Base-by-base conservation (phyloP, 2,797 vertebrate species). In the Paedocypris micromegethes region DNA sequence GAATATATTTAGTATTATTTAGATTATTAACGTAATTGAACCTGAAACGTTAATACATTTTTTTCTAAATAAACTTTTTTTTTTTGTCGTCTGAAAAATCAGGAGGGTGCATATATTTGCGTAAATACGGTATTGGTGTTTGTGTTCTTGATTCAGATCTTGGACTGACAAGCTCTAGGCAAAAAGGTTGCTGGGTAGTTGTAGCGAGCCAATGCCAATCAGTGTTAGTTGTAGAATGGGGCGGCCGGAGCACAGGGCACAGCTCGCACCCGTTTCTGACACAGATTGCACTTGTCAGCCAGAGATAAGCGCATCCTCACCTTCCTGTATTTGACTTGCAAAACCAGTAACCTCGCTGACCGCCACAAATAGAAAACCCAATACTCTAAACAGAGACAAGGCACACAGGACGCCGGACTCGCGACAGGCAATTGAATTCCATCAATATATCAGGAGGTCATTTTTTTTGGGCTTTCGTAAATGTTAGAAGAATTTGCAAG, bases 251-350 rank as follows among this genome's bases (percentile, higher is more conserved):
- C 67, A 76, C 68, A 71, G 71, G 59, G 78, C 66, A 64, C 64
- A 74, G 54, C 68, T 66, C 74, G 59, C 61, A 70, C 72, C 74
- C 62, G 37, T 74, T 71, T 72, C 71, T 75, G 74, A 75, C 74
- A 77, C 63, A 80, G 57, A 74, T 72, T 65, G 55, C 69, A 72
- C 61, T 63, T 52, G 57, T 73, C 67, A 75, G 64, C 61, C 61
- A 73, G 69, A 78, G 56, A 66, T 75, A 69, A 74, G 68, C 58
- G 40, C 66, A 69, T 78, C 62, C 53, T 69, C 61, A 65, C 65
- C 55, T 54, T 67, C 51, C 45, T 56, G 67, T 64, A 75, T 75
- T 80, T 78, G 45, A 77, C 60, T 82, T 79, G 76, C 68, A 76
- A 75, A 76, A 72, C 63, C 53, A 39, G 58, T 62, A 75, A 72